A percentile compares a stretch with the other conserved stretches of the same genome.
phyloP scores from a whole-genome alignment of 2,888 invertebrate species.

The Dryadula phaetusa region DNA sequence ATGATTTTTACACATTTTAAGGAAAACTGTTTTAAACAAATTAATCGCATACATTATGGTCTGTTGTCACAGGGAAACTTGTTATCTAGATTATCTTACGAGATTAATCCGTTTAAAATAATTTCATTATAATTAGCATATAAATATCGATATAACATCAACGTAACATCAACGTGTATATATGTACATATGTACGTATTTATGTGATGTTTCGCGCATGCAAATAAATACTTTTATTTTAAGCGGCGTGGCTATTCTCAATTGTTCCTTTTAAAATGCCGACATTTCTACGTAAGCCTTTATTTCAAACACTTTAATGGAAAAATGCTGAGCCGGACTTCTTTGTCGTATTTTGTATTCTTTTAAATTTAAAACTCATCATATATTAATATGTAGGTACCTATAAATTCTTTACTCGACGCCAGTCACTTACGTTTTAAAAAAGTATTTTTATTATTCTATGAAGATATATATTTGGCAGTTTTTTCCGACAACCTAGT shows the following conservation, averaged over 20 bases:
- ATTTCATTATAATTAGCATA: too few species aligned
- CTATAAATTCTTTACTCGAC: neutral
- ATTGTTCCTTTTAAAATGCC: slow-evolving; percentile 29
- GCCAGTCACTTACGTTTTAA: too few species aligned
- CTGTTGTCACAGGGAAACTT: too few species aligned
- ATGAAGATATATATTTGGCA: too few species aligned
- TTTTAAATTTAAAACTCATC: neutral
- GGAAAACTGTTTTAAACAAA: too few species aligned
- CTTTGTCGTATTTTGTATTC: slow-evolving; percentile 14
- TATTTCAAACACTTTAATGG: slow-evolving; percentile 27
- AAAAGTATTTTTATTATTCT: too few species aligned
- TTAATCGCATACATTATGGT: too few species aligned
- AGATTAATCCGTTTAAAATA: too few species aligned
- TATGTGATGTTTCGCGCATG: neutral
- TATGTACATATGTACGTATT: neutral
- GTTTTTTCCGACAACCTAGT: too few species aligned
- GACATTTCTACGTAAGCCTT: slow-evolving; percentile 24
- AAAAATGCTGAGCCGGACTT: slow-evolving; percentile 22
- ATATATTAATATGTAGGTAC: neutral
- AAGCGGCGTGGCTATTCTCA: slow-evolving; percentile 19
- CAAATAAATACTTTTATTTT: slow-evolving; percentile 23
- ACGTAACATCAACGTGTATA: neutral
- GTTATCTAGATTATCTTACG: too few species aligned
- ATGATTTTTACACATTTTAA: too few species aligned
- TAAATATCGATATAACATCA: slow-evolving; percentile 27